Evolutionary conservation across 2,113 vertebrate genomes (phyloP).

Genomic region (Pionites leucogaster): DNA sequence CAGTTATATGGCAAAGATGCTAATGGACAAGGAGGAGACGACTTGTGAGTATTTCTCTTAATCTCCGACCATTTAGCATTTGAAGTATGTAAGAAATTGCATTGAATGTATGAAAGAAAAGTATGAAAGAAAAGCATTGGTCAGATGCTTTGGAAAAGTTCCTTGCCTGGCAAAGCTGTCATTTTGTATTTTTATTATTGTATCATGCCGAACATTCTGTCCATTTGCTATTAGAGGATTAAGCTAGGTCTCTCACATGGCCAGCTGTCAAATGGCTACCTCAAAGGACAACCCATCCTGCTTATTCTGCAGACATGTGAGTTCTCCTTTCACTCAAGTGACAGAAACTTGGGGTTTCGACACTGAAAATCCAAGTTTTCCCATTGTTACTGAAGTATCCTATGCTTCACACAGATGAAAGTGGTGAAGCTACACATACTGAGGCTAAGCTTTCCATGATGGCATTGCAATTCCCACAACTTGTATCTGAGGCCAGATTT

Average conservation of each 20-base stretch:
- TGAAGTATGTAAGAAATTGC: neutral
- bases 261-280: neutral
- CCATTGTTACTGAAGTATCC: neutral
- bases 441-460: neutral
- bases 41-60: constrained; percentile 85
- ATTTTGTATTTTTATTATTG: neutral
- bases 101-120: neutral
- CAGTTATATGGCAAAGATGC: constrained; percentile 71
- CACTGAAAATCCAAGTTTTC: neutral
- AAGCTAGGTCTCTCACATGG: neutral
- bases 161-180: neutral
- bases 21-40: constrained; percentile 73
- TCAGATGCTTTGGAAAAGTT: neutral
- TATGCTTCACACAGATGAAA: neutral
- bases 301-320: neutral
- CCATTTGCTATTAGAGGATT: neutral
- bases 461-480: neutral
- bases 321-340: neutral
- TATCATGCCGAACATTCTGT: neutral
- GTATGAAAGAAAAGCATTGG: neutral
- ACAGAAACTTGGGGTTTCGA: neutral
- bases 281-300: neutral
- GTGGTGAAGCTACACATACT: neutral
- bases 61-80: neutral
- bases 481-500: neutral